These are phyloP conservation scores for Drosophila lacertosa DNA, from an alignment of 1,140 invertebrate species.

Conservation along the genomic window DNA sequence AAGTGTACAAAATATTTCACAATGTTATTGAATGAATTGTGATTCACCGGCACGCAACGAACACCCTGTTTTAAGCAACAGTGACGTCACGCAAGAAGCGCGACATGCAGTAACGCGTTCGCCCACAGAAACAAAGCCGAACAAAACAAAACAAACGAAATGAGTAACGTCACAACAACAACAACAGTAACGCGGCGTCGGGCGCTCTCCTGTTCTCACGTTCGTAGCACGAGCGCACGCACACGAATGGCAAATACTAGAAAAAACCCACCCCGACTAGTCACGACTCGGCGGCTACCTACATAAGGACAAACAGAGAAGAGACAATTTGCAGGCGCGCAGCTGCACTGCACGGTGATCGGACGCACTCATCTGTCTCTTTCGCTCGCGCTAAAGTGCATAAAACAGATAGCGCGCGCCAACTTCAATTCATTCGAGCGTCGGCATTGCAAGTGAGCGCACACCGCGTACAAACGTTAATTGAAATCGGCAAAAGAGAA, in stretches of 20 bases:
- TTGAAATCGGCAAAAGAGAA: slow-evolving; percentile 7
- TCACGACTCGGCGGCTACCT: slow-evolving; percentile 4
- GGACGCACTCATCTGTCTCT: background rate
- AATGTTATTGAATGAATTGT: slow-evolving; percentile 6
- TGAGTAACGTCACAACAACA: slow-evolving; percentile 35
- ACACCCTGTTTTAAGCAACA: slow-evolving; percentile 38
- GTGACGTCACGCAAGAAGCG: slow-evolving; percentile 52
- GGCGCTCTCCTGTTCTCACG: slow-evolving; percentile 10
- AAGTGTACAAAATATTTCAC: slow-evolving; percentile 5
- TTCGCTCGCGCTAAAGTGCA: background rate
- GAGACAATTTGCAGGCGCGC: slow-evolving; percentile 14
- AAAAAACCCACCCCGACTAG: slow-evolving; percentile 39
- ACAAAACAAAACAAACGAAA: slow-evolving; percentile 23
- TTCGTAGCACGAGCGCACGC: slow-evolving; percentile 28
- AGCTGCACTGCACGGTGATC: slow-evolving; percentile 15
- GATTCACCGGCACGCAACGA: background rate
- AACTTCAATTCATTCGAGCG: slow-evolving; percentile 35
- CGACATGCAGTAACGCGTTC: slow-evolving; percentile 70
- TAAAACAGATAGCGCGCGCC: slow-evolving; percentile 35
- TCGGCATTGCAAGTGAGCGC: slow-evolving; percentile 28
- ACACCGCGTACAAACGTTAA: background rate
- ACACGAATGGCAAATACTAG: slow-evolving; percentile 20
- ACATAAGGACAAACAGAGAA: background rate
- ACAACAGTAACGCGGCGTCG: slow-evolving; percentile 4
- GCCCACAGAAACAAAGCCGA: slow-evolving; percentile 9